phyloP scores from a whole-genome alignment of 2,113 vertebrate species.

The Lipotes vexillifer region DNA sequence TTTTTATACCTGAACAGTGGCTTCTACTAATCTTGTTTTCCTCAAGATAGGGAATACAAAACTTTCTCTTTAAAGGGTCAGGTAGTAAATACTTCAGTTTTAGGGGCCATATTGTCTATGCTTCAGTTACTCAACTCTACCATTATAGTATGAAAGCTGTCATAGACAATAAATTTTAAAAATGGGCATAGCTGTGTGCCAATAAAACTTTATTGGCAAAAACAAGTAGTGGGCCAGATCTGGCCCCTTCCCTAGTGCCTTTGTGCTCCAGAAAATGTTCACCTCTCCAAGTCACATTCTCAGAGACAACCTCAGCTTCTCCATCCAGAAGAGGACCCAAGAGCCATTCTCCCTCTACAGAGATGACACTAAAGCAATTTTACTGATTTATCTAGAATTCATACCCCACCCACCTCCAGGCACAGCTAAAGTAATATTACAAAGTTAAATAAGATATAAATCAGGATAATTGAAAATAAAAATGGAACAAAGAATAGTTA shows the following conservation, averaged over 20 bases:
- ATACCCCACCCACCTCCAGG: not conserved
- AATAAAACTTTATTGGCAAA: slow-evolving; percentile 24
- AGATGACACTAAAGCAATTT: not conserved
- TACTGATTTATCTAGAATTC: slow-evolving; percentile 32
- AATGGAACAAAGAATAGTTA: slow-evolving; percentile 66
- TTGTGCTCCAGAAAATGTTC: not conserved
- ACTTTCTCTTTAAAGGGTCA: not conserved
- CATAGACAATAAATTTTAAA: not conserved
- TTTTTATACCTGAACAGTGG: not conserved
- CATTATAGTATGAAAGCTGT: not conserved
- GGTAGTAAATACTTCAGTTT: not conserved
- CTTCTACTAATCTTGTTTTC: not conserved
- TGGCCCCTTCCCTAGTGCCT: not conserved
- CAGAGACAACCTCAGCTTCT: not conserved
- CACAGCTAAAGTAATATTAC: slow-evolving; percentile 49
- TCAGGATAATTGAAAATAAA: slow-evolving; percentile 71
- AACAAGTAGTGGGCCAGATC: not conserved
- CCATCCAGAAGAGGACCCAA: not conserved
- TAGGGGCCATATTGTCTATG: not conserved
- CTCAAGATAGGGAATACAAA: not conserved
- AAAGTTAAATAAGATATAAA: slow-evolving; percentile 68
- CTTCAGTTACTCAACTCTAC: not conserved
- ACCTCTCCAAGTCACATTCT: not conserved
- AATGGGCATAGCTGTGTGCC: not conserved
- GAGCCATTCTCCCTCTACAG: not conserved